Conservation (phyloP, 1,140 invertebrate genomes). For the Camponotus floridanus region DNA sequence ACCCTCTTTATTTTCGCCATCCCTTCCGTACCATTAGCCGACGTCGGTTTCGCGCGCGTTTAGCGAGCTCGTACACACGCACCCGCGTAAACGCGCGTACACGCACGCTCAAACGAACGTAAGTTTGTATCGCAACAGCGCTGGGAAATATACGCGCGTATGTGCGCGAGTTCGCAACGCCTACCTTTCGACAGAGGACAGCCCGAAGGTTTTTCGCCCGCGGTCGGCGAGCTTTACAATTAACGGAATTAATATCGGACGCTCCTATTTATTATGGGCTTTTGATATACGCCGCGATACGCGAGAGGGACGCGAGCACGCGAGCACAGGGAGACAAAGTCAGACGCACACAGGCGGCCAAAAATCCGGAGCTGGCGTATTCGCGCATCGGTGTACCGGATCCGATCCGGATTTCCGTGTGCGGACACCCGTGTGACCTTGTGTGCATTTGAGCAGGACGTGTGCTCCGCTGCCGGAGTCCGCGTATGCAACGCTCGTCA, state of each 20-base stretch:
- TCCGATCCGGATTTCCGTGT: slow-evolving; percentile 83
- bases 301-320: not conserved
- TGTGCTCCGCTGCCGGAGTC: slow-evolving; percentile 72
- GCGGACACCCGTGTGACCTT: slow-evolving; percentile 82
- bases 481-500: slow-evolving; percentile 75
- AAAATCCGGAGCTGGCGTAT: slow-evolving; percentile 57
- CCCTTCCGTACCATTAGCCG: slow-evolving; percentile 79
- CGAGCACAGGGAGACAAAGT: slow-evolving; percentile 29
- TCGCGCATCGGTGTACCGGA: slow-evolving; percentile 68
- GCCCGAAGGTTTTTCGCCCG: slow-evolving; percentile 47
- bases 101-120: not conserved
- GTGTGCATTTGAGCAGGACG: slow-evolving; percentile 79
- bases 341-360: slow-evolving; percentile 32
- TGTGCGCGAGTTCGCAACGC: slow-evolving; percentile 25
- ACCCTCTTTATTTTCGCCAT: slow-evolving; percentile 80
- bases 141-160: slow-evolving; percentile 55
- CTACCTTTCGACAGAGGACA: slow-evolving; percentile 45
- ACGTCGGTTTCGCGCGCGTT: slow-evolving; percentile 60
- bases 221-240: slow-evolving; percentile 78
- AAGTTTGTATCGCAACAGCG: not conserved
- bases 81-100: not conserved
- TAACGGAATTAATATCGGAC: slow-evolving; percentile 83
- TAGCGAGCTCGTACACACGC: slow-evolving; percentile 44
- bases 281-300: slow-evolving; percentile 78
- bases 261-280: slow-evolving; percentile 79